A percentile compares a stretch with the other conserved stretches of the same genome.
Conservation (phyloP, 2,888 invertebrate genomes). For the Cheilosia urbana region DNA sequence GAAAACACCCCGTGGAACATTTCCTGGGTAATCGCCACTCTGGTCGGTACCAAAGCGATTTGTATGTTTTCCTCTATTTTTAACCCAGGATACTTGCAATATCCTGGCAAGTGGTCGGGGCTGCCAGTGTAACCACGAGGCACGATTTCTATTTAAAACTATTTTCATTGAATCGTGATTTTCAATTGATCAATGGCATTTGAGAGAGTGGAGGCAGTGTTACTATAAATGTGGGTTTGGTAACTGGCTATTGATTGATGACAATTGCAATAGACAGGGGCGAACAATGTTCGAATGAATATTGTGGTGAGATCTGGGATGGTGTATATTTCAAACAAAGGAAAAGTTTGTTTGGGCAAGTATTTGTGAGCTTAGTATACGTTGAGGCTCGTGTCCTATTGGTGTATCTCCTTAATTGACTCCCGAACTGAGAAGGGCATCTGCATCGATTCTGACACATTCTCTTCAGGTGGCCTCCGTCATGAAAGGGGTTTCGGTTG, state of each 20-base stretch:
- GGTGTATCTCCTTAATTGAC: no score
- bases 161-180: conserved; percentile 75
- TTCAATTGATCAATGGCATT: conserved; percentile 69
- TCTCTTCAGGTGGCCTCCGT: no score
- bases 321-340: background rate
- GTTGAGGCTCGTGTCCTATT: no score
- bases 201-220: conserved; percentile 43
- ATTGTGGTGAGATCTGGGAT: background rate
- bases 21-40: conserved; percentile 57
- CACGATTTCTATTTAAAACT: conserved; percentile 73
- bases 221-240: conserved; percentile 28
- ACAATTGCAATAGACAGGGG: background rate
- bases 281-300: background rate
- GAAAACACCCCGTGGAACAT: conserved; percentile 59
- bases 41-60: conserved; percentile 31
- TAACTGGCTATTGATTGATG: conserved; percentile 15
- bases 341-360: background rate
- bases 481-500: no score
- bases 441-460: no score
- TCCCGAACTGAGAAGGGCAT: no score
- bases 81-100: conserved; percentile 43
- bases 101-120: conserved; percentile 20
- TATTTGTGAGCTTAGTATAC: no score
- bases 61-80: conserved; percentile 30
- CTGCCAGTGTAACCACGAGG: conserved; percentile 61